phyloP scores from a whole-genome alignment of 1,140 invertebrate genomes.

The Hylyphantes graminicola region DNA sequence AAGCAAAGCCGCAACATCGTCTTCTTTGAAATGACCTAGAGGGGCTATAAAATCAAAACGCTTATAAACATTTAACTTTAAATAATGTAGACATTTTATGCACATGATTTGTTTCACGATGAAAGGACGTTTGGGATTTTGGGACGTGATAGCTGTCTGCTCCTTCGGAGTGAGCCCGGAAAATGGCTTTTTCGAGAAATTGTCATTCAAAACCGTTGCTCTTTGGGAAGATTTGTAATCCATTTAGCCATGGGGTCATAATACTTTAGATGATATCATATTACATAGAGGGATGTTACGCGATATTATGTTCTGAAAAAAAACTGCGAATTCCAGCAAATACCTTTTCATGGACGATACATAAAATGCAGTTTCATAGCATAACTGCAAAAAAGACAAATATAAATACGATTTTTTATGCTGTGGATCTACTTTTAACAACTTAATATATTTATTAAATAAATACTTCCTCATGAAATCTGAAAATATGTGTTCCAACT shows the following conservation, averaged over 20 bases:
- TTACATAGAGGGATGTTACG: too few species aligned
- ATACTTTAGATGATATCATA: slow-evolving; percentile 20
- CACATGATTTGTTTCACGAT: slow-evolving; percentile 22
- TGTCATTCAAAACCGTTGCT: slow-evolving; percentile 33
- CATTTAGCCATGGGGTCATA: slow-evolving; percentile 47
- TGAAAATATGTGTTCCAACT: too few species aligned
- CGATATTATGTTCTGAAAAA: too few species aligned
- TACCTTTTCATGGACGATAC: too few species aligned
- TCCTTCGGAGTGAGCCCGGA: slow-evolving; percentile 33
- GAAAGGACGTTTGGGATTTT: slow-evolving; percentile 41
- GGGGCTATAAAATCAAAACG: slow-evolving; percentile 33
- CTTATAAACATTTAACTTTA: slow-evolving; percentile 29
- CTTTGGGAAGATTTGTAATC: slow-evolving; percentile 47
- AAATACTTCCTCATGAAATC: too few species aligned
- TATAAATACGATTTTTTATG: too few species aligned
- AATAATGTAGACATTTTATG: slow-evolving; percentile 26
- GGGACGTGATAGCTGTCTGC: slow-evolving; percentile 44
- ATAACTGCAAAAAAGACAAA: too few species aligned
- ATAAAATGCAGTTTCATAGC: too few species aligned
- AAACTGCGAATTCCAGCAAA: too few species aligned
- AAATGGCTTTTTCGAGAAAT: slow-evolving; percentile 27
- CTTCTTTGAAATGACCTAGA: slow-evolving; percentile 18
- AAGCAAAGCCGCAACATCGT: not conserved
- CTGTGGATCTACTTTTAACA: too few species aligned
- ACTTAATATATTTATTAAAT: too few species aligned